These are phyloP conservation scores for Xiphydria camelus DNA, from an alignment of 2,888 invertebrate genomes.

Conservation along the genomic window DNA sequence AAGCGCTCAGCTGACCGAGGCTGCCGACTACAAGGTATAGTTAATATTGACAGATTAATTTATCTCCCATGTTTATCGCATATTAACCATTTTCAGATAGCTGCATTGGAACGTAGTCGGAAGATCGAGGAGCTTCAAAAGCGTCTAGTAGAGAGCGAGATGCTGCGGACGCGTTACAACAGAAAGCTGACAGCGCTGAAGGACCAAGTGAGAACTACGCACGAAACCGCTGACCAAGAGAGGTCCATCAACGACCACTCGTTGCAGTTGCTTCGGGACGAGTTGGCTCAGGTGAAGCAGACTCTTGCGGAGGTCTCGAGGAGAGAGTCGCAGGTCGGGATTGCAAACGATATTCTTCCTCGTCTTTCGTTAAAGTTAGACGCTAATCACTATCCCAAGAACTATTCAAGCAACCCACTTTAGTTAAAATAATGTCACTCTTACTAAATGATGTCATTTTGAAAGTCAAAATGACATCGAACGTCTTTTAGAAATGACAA, in stretches of 20 bases:
- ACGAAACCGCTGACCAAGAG: slow-evolving; percentile 71
- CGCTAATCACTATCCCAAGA: too few relatives aligned
- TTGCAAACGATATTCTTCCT: background rate
- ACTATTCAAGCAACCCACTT: too few relatives aligned
- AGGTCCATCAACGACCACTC: slow-evolving; percentile 72
- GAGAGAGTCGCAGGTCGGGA: slow-evolving; percentile 73
- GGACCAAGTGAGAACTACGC: slow-evolving; percentile 70
- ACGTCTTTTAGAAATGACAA: too few relatives aligned
- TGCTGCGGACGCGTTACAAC: slow-evolving; percentile 74
- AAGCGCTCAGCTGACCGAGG: slow-evolving; percentile 82
- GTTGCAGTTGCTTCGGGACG: slow-evolving; percentile 72
- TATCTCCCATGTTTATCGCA: too few relatives aligned
- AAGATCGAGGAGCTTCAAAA: slow-evolving; percentile 84
- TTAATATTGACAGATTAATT: slow-evolving; percentile 1
- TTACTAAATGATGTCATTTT: too few relatives aligned
- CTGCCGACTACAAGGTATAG: slow-evolving; percentile 81
- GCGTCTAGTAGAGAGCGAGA: slow-evolving; percentile 78
- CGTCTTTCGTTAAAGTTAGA: too few relatives aligned
- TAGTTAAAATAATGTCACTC: too few relatives aligned
- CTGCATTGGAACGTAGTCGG: slow-evolving; percentile 78
- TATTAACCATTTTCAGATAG: slow-evolving; percentile 65
- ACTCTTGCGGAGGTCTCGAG: slow-evolving; percentile 71
- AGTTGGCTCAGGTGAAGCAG: slow-evolving; percentile 74
- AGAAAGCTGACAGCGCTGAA: slow-evolving; percentile 73
- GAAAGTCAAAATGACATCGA: too few relatives aligned